Conservation (phyloP, 2,888 invertebrate species). For the Unio delphinus region DNA sequence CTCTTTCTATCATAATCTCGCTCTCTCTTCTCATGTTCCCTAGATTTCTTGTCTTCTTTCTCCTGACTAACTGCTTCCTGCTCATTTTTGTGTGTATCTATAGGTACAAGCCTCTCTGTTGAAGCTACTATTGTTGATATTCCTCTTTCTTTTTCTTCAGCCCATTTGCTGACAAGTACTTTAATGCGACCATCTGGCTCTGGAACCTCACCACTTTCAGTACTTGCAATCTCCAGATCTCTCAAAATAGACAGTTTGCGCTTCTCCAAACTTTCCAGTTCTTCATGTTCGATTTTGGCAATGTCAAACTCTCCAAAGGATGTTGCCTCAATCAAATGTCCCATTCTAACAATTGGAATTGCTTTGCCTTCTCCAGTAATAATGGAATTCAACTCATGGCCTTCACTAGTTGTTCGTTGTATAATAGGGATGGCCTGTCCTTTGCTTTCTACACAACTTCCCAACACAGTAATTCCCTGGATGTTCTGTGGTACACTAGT, state of each 20-base stretch:
- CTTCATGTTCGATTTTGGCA: neutral
- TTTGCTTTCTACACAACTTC: constrained; percentile 6
- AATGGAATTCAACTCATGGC: neutral
- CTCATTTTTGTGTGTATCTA: constrained; percentile 4
- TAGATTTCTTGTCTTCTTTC: constrained; percentile 18
- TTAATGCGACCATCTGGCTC: constrained; percentile 1
- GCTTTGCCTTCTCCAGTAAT: neutral
- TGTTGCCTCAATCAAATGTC: neutral
- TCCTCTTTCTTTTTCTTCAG: neutral
- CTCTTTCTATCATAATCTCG: constrained; percentile 1
- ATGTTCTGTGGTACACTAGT: neutral
- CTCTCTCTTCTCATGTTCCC: constrained; percentile 9
- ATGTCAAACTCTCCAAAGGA: neutral
- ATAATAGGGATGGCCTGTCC: neutral
- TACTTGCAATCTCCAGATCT: neutral
- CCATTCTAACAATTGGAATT: constrained; percentile 8
- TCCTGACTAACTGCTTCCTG: constrained; percentile 2
- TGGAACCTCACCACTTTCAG: neutral
- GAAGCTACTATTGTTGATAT: constrained; percentile 2
- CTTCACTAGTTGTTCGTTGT: neutral
- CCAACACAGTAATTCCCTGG: neutral
- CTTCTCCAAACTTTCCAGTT: constrained; percentile 4
- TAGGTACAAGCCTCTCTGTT: constrained; percentile 2
- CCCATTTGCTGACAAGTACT: constrained; percentile 3
- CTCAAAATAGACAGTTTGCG: constrained; percentile 1